Conservation (phyloP, 2,113 vertebrate species). For the Pelobates fuscus region DNA sequence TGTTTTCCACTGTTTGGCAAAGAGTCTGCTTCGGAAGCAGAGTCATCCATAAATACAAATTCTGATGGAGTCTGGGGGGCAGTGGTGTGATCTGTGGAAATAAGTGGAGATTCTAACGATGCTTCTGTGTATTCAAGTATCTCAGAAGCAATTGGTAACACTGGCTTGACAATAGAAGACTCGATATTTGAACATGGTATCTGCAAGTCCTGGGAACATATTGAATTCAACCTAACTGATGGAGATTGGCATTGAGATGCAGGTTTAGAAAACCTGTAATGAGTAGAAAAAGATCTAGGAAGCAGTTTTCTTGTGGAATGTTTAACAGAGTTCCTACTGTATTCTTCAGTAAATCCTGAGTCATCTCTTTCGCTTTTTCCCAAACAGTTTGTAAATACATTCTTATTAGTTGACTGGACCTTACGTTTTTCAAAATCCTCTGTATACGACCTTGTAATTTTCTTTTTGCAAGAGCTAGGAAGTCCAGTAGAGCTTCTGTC, state of each 20-base stretch:
- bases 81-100: conserved; percentile 89
- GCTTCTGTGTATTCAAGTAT: conserved; percentile 78
- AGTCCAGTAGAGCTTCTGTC: conserved; percentile 84
- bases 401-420: conserved; percentile 78
- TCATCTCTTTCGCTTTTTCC: conserved; percentile 89
- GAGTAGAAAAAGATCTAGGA: conserved; percentile 90
- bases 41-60: conserved; percentile 86
- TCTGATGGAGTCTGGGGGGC: conserved; percentile 89
- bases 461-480: conserved; percentile 83
- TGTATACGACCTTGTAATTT: conserved; percentile 89
- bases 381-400: conserved; percentile 94
- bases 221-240: conserved; percentile 66
- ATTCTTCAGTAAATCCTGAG: conserved; percentile 90
- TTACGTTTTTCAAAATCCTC: conserved; percentile 88
- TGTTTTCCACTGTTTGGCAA: conserved; percentile 73
- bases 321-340: conserved; percentile 72
- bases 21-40: conserved; percentile 83
- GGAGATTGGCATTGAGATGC: conserved; percentile 61
- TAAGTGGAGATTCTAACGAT: conserved; percentile 84
- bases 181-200: conserved; percentile 59
- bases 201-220: conserved; percentile 67
- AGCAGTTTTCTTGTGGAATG: conserved; percentile 85
- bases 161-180: conserved; percentile 60
- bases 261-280: conserved; percentile 84
- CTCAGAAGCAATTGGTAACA: conserved; percentile 78